Percentiles rank a stretch among this genome's conserved stretches.
Conservation (phyloP, 2,797 vertebrate genomes). For the Tolypeutes matacus region DNA sequence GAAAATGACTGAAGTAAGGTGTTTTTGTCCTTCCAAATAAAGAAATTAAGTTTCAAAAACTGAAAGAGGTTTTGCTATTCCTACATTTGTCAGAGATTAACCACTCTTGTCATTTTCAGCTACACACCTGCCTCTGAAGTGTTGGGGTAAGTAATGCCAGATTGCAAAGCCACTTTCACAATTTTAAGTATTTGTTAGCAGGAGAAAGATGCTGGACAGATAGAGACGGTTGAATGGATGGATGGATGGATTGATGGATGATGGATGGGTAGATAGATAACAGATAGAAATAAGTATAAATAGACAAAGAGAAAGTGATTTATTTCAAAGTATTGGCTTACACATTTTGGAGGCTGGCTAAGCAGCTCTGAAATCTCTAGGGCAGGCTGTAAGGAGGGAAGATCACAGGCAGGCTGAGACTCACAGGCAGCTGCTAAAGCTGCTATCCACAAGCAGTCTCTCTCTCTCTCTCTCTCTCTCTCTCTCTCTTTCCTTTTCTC, state of each 20-base stretch:
- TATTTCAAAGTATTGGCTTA: not conserved
- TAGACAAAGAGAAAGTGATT: no score
- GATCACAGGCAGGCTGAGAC: not conserved
- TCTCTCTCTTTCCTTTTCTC: not conserved
- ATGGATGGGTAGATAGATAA: no score
- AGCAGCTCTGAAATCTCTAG: not conserved
- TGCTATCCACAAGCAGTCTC: not conserved
- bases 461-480: not conserved
- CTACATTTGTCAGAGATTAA: not conserved
- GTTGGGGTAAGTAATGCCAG: not conserved
- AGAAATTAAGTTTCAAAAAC: constrained; percentile 62
- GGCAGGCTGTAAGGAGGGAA: not conserved
- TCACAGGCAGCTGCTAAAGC: not conserved
- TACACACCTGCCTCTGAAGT: not conserved
- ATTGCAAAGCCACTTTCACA: not conserved
- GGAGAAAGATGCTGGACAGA: not conserved
- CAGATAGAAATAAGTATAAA: no score
- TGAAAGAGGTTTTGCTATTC: not conserved
- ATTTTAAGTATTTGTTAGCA: not conserved
- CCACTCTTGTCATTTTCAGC: not conserved
- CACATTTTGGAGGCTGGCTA: not conserved
- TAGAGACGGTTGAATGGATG: no score
- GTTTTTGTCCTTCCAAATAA: constrained; percentile 41
- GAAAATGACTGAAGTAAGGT: not conserved
- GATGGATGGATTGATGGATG: not conserved